These are phyloP conservation scores for Leptodirus hochenwartii DNA, from an alignment of 2,888 invertebrate species.

Conservation along the genomic window DNA sequence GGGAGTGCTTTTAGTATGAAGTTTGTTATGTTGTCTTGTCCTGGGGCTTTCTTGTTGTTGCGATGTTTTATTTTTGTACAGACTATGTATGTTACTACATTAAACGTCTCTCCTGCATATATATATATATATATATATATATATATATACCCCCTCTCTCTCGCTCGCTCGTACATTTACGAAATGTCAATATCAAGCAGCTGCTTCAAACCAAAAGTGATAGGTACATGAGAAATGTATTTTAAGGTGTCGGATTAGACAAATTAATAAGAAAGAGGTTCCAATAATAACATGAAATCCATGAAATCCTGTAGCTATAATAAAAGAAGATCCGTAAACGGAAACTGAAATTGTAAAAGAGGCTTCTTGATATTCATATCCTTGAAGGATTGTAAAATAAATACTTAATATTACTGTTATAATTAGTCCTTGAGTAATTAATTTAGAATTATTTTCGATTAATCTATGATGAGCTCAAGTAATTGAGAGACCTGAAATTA, in stretches of 20 bases:
- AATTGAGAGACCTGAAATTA: conserved; percentile 49
- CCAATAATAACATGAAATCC: conserved; percentile 53
- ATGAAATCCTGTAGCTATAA: conserved; percentile 58
- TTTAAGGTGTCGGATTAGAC: conserved; percentile 29
- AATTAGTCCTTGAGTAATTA: conserved; percentile 28
- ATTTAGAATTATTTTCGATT: conserved; percentile 30
- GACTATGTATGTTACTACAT: no score
- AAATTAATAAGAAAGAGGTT: conserved; percentile 32
- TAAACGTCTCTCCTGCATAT: no score
- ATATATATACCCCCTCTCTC: no score
- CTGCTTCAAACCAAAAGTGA: conserved; percentile 46
- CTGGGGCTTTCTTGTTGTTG: no score
- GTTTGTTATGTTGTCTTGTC: no score
- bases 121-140: no score
- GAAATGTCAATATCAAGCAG: conserved; percentile 51
- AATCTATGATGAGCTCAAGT: conserved; percentile 42
- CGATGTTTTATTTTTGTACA: no score
- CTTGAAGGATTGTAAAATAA: conserved; percentile 49
- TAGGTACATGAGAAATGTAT: conserved; percentile 34
- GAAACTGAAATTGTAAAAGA: conserved; percentile 38
- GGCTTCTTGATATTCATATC: conserved; percentile 47
- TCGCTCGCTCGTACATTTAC: no score
- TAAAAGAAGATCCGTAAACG: conserved; percentile 50
- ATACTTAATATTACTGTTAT: conserved; percentile 39
- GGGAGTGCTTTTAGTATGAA: no score